Evolutionary conservation across 2,888 invertebrate genomes (phyloP), one percentile per base, ranked within the genome.

Genomic region (Zygothrica quintamaculata): DNA sequence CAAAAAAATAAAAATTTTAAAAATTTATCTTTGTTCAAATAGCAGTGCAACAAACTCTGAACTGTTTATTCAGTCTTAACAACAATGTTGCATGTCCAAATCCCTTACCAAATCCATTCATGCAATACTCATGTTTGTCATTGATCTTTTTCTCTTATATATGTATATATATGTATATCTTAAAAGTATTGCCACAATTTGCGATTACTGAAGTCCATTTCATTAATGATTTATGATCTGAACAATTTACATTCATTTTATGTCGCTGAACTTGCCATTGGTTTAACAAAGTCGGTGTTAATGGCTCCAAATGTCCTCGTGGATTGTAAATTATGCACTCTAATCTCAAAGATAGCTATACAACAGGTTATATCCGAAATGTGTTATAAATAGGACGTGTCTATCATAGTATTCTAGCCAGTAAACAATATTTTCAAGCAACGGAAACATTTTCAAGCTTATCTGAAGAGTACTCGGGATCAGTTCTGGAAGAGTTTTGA

Each of bases 41-140:
- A 80, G 51, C 60, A 64, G 66, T 48, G 69, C 69, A 64, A 69
- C 50, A 76, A 87, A 82, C 84, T 88, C 86, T 87, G 52, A 69
- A 66, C 65, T 82, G 86, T 82, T 84, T 84, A 81, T 66, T 26
- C 46, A 74, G 84, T 68, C 88, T 84, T 80, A 74, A 84, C 88
- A 88, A 84, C 82, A 88, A 65, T 84, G 88, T 84, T 88, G 82
- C 82, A 66, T 42, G 57, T 59, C 15, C 26, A 58, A 50, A 5
- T 51, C 66, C n/a, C n/a, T n/a, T 34, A 53, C 37, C 34, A 18
- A 22, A 4, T 8, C 29, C 62, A 76, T 75, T 77, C 67, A 72
- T 62, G 65, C 65, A 44, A 60, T 79, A 61, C 25, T 11, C 37
- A 37, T 60, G 64, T 85, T 65, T 72, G 58, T 6, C 66, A 34